These are phyloP conservation scores for Caenorhabditis briggsae DNA, from an alignment of 1,140 invertebrate genomes.

Conservation along the genomic window DNA sequence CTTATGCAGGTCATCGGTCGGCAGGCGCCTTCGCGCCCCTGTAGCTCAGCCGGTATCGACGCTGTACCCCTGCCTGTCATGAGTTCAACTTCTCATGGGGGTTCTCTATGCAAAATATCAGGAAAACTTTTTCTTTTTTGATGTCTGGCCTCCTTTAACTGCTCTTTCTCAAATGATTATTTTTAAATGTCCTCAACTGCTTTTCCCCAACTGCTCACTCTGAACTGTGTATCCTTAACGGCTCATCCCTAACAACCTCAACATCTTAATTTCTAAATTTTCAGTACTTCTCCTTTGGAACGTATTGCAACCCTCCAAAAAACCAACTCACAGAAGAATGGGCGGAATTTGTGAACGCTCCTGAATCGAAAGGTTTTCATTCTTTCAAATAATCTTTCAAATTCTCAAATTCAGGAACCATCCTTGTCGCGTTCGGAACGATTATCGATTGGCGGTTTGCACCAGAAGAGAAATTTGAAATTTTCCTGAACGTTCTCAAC, in stretches of 20 bases:
- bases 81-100: no score
- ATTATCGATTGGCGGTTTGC: constrained; percentile 32
- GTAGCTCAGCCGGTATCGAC: no score
- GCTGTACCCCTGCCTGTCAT: no score
- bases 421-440: constrained; percentile 55
- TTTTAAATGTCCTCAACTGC: no score
- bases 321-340: not conserved
- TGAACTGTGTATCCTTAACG: no score
- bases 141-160: no score
- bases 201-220: no score
- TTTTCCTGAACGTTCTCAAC: constrained; percentile 44
- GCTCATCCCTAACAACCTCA: not conserved
- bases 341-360: constrained; percentile 10
- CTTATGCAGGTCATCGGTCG: no score
- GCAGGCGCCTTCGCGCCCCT: no score
- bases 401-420: constrained; percentile 1
- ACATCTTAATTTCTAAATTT: constrained; percentile 8
- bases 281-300: constrained; percentile 50
- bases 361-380: constrained; percentile 3
- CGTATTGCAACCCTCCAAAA: not conserved
- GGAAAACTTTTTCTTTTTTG: no score
- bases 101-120: no score
- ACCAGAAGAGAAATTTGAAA: constrained; percentile 23
- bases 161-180: no score
- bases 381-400: not conserved